These are phyloP conservation scores for Pygmarrhopalites habei DNA, from an alignment of 1,140 invertebrate species.

Conservation along the genomic window DNA sequence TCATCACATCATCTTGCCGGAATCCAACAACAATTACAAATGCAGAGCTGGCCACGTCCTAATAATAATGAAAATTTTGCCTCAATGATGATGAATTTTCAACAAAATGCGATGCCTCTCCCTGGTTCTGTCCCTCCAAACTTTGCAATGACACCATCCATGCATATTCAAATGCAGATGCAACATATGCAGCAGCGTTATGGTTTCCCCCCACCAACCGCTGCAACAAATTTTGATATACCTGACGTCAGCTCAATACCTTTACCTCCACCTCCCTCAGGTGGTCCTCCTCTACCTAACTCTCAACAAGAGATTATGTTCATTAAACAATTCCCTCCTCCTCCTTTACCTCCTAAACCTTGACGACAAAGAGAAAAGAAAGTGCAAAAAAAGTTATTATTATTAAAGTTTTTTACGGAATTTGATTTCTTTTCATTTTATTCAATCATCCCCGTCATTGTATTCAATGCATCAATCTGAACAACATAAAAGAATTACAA, in stretches of 20 bases:
- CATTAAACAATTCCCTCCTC: background rate
- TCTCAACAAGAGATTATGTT: background rate
- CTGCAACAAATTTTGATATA: slow-evolving; percentile 1
- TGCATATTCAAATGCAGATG: slow-evolving; percentile 28
- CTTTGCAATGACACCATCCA: background rate
- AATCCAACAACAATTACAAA: too few species aligned
- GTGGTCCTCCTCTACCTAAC: slow-evolving; percentile 2
- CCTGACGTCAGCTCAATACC: slow-evolving; percentile 26
- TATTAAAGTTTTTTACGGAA: too few species aligned
- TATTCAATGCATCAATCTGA: background rate
- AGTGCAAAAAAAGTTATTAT: too few species aligned
- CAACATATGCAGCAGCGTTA: slow-evolving; percentile 23
- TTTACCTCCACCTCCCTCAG: slow-evolving; percentile 7
- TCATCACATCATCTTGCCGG: too few species aligned
- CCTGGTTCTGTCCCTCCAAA: background rate
- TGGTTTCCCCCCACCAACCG: background rate
- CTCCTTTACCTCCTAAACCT: background rate
- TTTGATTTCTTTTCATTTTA: background rate
- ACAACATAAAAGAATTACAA: background rate
- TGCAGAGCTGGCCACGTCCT: too few species aligned
- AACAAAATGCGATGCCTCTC: background rate
- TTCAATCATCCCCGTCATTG: slow-evolving; percentile 3
- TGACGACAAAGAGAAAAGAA: background rate
- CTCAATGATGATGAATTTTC: background rate
- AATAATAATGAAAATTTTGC: background rate